Conservation (phyloP, 1,140 invertebrate species). For the Daktulosphaira vitifoliae region DNA sequence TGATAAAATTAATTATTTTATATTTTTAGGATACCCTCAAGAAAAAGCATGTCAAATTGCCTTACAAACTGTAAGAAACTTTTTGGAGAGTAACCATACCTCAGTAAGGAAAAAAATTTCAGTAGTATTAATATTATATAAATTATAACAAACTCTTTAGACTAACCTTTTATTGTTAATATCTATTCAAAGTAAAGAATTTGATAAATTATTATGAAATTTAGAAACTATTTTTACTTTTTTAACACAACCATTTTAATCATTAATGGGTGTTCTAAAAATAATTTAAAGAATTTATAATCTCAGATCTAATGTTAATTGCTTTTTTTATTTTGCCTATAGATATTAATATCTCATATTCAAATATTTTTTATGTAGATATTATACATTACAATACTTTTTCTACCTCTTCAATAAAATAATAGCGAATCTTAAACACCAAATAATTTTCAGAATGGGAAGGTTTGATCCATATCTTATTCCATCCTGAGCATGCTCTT, state of each 20-base stretch:
- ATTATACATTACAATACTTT: too few species aligned
- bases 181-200: constrained; percentile 13
- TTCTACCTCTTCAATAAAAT: too few species aligned
- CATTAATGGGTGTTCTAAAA: background rate
- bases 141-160: background rate
- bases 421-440: too few species aligned
- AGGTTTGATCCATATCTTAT: too few species aligned
- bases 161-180: background rate
- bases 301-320: too few species aligned
- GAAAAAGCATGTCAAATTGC: constrained; percentile 64
- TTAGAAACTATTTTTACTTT: background rate
- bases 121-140: background rate
- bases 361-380: too few species aligned
- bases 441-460: too few species aligned
- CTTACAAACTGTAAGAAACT: constrained; percentile 55
- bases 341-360: too few species aligned
- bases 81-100: constrained; percentile 54
- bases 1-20: constrained; percentile 13
- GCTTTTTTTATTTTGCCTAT: too few species aligned
- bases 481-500: too few species aligned
- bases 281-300: background rate
- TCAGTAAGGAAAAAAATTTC: too few species aligned
- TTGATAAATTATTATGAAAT: background rate
- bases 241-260: background rate
- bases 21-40: constrained; percentile 60